Conservation (phyloP, 2,888 invertebrate species). For the Dermolepida albohirtum region DNA sequence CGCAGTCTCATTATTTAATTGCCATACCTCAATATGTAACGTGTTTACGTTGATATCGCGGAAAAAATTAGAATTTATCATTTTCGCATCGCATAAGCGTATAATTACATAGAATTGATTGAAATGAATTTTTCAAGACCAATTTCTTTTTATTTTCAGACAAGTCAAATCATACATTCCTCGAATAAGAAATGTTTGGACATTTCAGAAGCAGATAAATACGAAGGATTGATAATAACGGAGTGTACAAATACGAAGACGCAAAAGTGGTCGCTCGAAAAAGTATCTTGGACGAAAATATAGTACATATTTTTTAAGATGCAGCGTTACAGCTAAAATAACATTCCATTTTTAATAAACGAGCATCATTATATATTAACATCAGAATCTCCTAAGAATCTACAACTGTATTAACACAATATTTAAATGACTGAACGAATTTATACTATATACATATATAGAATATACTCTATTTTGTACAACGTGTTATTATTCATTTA, state of each 20-base stretch:
- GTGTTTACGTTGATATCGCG: too few species aligned
- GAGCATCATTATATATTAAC: too few species aligned
- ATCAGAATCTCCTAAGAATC: too few species aligned
- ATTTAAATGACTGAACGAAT: neutral
- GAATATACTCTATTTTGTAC: too few species aligned
- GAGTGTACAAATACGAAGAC: constrained; percentile 69
- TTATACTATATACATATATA: neutral
- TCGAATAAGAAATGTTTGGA: constrained; percentile 72
- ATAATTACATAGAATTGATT: too few species aligned
- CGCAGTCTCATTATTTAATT: too few species aligned
- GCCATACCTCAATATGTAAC: too few species aligned
- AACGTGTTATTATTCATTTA: neutral
- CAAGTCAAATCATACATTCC: constrained; percentile 67
- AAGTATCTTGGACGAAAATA: constrained; percentile 72
- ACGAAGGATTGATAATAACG: constrained; percentile 70
- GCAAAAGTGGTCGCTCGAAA: constrained; percentile 78
- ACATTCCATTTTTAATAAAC: too few species aligned
- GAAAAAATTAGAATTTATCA: too few species aligned
- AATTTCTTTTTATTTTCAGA: constrained; percentile 62
- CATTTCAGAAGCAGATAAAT: constrained; percentile 63
- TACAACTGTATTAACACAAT: neutral
- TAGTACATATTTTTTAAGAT: neutral
- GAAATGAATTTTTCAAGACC: too few species aligned
- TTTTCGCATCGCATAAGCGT: too few species aligned
- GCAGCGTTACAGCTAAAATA: too few species aligned